These are phyloP conservation scores for Machaerirhynchus nigripectus DNA, from an alignment of 2,113 vertebrate species.

Conservation along the genomic window DNA sequence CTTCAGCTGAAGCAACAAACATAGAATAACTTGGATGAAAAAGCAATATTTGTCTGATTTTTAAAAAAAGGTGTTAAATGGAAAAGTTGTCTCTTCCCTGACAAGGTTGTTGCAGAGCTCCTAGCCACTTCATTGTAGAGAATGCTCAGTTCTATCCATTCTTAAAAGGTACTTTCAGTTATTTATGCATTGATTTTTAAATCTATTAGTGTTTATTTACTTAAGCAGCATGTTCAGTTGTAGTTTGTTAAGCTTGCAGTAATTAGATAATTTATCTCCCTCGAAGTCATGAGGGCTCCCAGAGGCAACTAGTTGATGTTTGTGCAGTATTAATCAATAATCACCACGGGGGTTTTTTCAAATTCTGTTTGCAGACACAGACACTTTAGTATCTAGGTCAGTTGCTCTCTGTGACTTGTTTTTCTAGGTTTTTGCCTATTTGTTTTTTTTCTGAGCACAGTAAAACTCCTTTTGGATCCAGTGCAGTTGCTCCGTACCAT, in stretches of 20 bases:
- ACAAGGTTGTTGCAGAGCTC: not conserved
- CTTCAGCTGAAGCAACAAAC: not conserved
- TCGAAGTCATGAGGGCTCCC: not conserved
- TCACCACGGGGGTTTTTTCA: not conserved
- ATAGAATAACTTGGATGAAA: not conserved
- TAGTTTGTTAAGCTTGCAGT: constrained; percentile 3
- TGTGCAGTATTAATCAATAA: constrained; percentile 40
- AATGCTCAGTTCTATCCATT: not conserved
- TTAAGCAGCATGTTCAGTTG: not conserved
- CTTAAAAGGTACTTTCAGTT: not conserved
- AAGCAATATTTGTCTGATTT: not conserved
- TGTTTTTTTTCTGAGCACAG: not conserved
- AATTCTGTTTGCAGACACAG: not conserved
- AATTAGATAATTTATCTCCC: constrained; percentile 35
- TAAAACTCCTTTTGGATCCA: not conserved
- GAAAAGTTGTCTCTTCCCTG: not conserved
- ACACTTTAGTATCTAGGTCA: constrained; percentile 44
- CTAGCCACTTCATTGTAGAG: not conserved
- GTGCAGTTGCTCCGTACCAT: not conserved
- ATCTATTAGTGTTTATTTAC: constrained; percentile 3
- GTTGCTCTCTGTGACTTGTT: not conserved
- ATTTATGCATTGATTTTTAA: not conserved
- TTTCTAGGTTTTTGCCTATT: not conserved
- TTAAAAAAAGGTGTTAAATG: not conserved
- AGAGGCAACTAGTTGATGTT: constrained; percentile 27